Evolutionary conservation across 2,113 vertebrate species (phyloP).

Genomic region (Prionailurus viverrinus): DNA sequence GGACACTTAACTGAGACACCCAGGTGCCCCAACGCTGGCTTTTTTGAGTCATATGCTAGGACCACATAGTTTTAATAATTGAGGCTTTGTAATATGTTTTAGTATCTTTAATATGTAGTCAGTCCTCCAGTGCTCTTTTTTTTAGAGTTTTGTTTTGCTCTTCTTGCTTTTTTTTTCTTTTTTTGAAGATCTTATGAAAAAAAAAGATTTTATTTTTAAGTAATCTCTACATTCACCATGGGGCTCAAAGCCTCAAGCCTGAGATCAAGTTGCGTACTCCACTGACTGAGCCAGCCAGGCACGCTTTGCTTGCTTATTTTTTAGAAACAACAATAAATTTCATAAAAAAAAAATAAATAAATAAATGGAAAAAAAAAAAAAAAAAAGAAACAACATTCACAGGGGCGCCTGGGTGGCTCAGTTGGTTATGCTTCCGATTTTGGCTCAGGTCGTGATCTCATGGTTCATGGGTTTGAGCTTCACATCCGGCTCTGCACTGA

Average conservation of each 20-base stretch:
- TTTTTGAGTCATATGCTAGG: neutral
- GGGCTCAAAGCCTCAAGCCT: neutral
- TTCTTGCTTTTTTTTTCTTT: neutral
- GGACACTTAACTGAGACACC: too few relatives aligned
- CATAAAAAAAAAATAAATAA: too few relatives aligned
- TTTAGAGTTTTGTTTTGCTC: neutral
- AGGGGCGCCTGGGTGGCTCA: too few relatives aligned
- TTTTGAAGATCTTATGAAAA: too few relatives aligned
- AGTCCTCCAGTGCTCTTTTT: neutral
- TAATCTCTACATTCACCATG: neutral
- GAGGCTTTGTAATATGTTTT: neutral
- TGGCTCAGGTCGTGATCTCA: too few relatives aligned
- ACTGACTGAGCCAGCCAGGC: neutral
- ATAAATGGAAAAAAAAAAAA: too few relatives aligned
- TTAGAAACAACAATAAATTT: neutral
- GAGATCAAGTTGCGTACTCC: neutral
- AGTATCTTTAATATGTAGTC: conserved; percentile 30
- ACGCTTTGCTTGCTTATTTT: neutral
- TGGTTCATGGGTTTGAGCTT: too few relatives aligned
- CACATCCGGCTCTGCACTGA: too few relatives aligned
- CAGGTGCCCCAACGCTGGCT: too few relatives aligned
- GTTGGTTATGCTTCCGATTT: too few relatives aligned
- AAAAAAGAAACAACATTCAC: neutral
- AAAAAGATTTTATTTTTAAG: neutral
- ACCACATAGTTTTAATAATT: neutral